Evolutionary conservation across 2,888 invertebrate genomes (phyloP).

Genomic region (Pandemis corylana): DNA sequence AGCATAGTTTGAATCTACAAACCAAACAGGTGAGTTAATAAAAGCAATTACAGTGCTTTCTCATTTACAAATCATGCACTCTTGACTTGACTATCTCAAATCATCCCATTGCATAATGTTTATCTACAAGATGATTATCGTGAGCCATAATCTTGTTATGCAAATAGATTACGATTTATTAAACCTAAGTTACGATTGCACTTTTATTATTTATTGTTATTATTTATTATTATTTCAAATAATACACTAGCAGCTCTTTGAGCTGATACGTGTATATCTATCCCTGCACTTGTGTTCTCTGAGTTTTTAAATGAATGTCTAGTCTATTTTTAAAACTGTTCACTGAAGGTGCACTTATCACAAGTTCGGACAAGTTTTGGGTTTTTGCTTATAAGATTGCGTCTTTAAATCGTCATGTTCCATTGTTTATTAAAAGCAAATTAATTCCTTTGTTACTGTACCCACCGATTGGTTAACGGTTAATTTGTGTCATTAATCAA

Average conservation of each 20-base stretch:
- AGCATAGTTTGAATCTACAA: constrained; percentile 1
- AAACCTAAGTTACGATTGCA: background rate
- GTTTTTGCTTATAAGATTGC: background rate
- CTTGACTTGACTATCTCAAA: background rate
- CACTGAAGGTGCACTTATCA: too few relatives aligned
- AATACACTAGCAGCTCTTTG: too few relatives aligned
- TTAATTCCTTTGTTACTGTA: background rate
- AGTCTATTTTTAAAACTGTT: too few relatives aligned
- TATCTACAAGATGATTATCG: background rate
- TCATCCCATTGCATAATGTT: background rate
- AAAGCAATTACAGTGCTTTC: background rate
- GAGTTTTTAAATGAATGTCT: too few relatives aligned
- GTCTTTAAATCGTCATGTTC: background rate
- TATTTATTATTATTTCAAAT: too few relatives aligned
- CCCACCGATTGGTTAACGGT: too few relatives aligned
- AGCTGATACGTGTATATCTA: too few relatives aligned
- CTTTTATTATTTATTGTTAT: too few relatives aligned
- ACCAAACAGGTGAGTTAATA: background rate
- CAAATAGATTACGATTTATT: background rate
- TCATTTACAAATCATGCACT: background rate
- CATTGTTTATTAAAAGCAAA: background rate
- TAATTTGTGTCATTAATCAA: too few relatives aligned
- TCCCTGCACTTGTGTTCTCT: too few relatives aligned
- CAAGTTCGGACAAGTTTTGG: too few relatives aligned
- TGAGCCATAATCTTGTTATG: background rate